Evolutionary conservation across 2,888 invertebrate species (phyloP), one percentile per base, ranked within the genome.

Genomic region (Napeogenes sylphis): DNA sequence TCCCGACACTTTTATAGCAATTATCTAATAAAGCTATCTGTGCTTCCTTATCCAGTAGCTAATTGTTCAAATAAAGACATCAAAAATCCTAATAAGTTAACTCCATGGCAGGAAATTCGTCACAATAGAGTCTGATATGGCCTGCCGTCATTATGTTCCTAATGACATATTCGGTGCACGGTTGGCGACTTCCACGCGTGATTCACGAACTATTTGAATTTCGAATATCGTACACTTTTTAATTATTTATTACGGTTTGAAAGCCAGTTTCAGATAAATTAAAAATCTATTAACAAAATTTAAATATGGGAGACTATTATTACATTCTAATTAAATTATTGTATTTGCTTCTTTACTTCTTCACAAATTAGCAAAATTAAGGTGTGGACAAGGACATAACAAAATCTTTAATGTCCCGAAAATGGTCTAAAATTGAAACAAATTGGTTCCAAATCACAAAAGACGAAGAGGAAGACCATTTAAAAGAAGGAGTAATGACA

Each of bases 81-180:
- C 75, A 75, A 73, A 70, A 71, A 66, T 64, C 75, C 75, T 69
- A 73, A 73, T 70, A 71, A 68, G 72, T 64, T 55, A 58, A 56
- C 56, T 64, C 63, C 63, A 68, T 56, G 68, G 71, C 76, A 75
- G 78, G 77, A 82, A 74, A 78, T 81, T 79, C 79, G 83, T 83
- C 84, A 83, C 82, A 82, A 82, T 82, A 74, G 21, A 21, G 74
- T 60, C 70, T 70, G 68, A 71, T 76, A 74, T 76, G 65, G 61
- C 63, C 59, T 5, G 60, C 62, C 55, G 68, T 70, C 69, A 73
- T 73, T 71, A 70, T 72, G 67, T 59, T 68, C 62, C 73, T 79
- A 79, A 83, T 84, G 79, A 72, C 75, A 76, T 74, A 86, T 86
- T 82, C 86, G 71, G 70, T 68, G 74, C 84, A 84, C 84, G 85